A percentile compares a stretch with the other conserved stretches of the same genome.
phyloP scores from a whole-genome alignment of 2,888 invertebrate species.

The Byasa hedistus region DNA sequence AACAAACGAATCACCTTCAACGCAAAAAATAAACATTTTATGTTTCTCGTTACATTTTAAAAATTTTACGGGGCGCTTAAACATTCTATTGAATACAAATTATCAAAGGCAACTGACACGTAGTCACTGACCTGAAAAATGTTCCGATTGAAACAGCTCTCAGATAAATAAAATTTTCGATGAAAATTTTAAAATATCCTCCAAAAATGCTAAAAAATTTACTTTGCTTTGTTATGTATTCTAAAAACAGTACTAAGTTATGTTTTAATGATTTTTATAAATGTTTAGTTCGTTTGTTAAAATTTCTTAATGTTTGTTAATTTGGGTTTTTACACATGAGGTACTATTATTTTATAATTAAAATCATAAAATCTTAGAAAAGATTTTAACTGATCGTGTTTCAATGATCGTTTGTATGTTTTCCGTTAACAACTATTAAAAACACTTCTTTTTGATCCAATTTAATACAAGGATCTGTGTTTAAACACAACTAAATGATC shows the following conservation, averaged over 20 bases:
- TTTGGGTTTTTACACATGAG: too few relatives aligned
- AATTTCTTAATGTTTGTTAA: too few relatives aligned
- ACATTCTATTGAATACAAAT: constrained; percentile 22
- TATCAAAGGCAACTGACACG: constrained; percentile 19
- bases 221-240: not conserved
- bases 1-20: not conserved
- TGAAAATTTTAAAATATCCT: not conserved
- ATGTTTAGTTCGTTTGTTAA: not conserved
- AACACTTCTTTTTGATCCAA: too few relatives aligned
- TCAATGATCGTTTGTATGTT: too few relatives aligned
- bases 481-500: not conserved
- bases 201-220: not conserved
- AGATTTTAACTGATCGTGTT: too few relatives aligned
- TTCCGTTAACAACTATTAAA: too few relatives aligned
- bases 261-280: not conserved
- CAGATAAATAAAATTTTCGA: constrained; percentile 11
- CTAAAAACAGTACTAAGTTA: not conserved
- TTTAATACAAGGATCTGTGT: not conserved
- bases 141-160: constrained; percentile 14
- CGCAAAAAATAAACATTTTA: not conserved
- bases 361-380: too few relatives aligned
- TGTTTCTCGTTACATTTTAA: constrained; percentile 10
- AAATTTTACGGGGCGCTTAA: constrained; percentile 16
- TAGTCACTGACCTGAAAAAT: constrained; percentile 13
- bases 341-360: too few relatives aligned